Evolutionary conservation across 92 coral and sea anemone species (phyloP).

Genomic region (Zoanthus solanderi): DNA sequence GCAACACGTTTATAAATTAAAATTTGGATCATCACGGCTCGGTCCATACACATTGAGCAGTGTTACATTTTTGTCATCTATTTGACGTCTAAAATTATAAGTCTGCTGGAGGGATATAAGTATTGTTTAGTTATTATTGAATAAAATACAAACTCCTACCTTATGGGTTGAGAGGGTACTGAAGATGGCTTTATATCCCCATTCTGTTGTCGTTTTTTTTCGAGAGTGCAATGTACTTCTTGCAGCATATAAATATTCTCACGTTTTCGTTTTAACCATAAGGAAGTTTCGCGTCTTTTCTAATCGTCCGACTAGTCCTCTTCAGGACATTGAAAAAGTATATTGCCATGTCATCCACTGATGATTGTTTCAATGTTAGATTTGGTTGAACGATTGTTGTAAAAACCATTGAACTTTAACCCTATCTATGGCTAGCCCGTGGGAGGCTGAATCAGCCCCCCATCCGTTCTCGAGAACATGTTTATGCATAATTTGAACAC

Average conservation of each 20-base stretch:
- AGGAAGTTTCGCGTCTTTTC: neutral
- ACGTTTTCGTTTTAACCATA: conserved; percentile 9
- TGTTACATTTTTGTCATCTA: conserved; percentile 2
- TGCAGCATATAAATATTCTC: neutral
- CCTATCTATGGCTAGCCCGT: too few relatives aligned
- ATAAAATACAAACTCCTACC: conserved; percentile 22
- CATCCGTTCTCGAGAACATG: too few relatives aligned
- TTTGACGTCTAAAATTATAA: conserved; percentile 4
- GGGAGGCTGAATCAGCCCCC: too few relatives aligned
- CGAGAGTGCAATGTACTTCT: neutral
- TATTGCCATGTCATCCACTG: neutral
- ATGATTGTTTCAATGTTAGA: neutral
- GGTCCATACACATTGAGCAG: conserved; percentile 12
- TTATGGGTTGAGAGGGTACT: neutral
- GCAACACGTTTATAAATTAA: neutral
- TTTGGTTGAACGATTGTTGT: neutral
- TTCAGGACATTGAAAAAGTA: conserved; percentile 4
- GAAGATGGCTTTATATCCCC: conserved; percentile 24
- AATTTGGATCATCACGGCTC: neutral
- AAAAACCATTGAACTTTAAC: neutral
- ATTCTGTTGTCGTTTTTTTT: neutral
- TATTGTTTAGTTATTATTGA: conserved; percentile 13
- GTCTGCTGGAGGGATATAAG: neutral
- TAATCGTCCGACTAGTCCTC: conserved; percentile 1
- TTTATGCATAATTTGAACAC: too few relatives aligned